A percentile compares a stretch with the other conserved stretches of the same genome.
These are phyloP conservation scores for Semnopithecus entellus DNA, from an alignment of 2,113 vertebrate species.

Conservation along the genomic window DNA sequence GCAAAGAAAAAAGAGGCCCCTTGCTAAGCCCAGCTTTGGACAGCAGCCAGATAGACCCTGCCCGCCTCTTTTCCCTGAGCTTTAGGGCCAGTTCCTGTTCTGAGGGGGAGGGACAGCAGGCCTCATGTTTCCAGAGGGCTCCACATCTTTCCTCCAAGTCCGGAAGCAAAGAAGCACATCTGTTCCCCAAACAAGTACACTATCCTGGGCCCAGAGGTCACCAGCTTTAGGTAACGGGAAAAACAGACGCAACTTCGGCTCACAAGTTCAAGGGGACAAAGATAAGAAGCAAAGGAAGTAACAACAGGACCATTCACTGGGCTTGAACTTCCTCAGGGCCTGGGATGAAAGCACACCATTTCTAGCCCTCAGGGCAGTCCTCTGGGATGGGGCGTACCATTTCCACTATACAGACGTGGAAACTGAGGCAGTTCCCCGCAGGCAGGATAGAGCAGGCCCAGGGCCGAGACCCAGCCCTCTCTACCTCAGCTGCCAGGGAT, in stretches of 20 bases:
- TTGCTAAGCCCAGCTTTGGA: background rate
- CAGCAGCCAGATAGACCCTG: background rate
- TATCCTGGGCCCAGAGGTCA: background rate
- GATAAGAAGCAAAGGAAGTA: background rate
- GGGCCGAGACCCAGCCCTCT: background rate
- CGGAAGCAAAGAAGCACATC: background rate
- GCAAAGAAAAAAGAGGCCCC: background rate
- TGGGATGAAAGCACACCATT: fast-evolving
- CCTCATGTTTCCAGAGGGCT: background rate
- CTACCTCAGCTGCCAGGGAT: background rate
- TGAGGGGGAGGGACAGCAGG: background rate
- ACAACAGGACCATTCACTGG: fast-evolving
- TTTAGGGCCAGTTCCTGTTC: background rate
- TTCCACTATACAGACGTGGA: background rate
- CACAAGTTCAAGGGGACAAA: background rate
- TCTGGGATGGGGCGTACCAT: background rate
- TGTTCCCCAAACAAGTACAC: background rate
- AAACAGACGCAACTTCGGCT: background rate
- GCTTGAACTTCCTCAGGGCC: background rate
- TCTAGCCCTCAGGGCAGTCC: background rate
- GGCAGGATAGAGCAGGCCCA: background rate
- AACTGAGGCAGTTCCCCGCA: background rate
- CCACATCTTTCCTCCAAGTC: background rate
- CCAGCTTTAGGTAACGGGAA: background rate
- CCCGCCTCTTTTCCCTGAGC: background rate